Evolutionary conservation across 2,888 invertebrate species (phyloP), one percentile per base, ranked within the genome.

Genomic region (Sceliomorpha sp.): DNA sequence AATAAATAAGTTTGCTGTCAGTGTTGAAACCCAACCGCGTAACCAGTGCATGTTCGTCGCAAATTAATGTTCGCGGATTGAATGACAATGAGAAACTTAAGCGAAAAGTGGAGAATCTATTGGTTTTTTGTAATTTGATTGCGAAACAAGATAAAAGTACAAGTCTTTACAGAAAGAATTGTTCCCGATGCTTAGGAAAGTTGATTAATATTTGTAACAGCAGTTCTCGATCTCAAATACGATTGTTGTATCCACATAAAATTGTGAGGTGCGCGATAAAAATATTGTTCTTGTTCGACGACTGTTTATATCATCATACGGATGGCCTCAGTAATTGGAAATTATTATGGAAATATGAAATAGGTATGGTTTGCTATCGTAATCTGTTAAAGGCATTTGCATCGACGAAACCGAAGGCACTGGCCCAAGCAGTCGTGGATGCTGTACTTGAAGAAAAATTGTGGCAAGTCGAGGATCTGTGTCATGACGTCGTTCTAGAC

Each of bases 381-480:
- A 50, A 71, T n/a, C 51, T 87, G 10, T 15, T 86, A 15, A 69
- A 68, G 42, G 60, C 63, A 0, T 85, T 77, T 27, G 10, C 77
- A n/a, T 82, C 84, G 1, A 73, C 81, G 2, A 80, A 84, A 45
- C 77, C 84, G n/a, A 69, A 79, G n/a, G 80, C 86, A 3, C 66
- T 89, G 1, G 70, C 88, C 2, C 74, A 85, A 56, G 74, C 87
- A 0, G 75, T 90, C 1, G 73, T 90, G 1, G 78, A 86, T 4
- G 83, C 85, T 24, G 84, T 89, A 29, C 82, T 86, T 42, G 75
- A 84, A 37, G 86, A 89, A 7, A 83, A 81, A 31, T 69, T 90
- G 3, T 90, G 90, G 90, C 81, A 83, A 6, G 81, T 86, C 5
- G 89, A 89, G 60, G 85, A 86, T 12, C 80, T 89, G 5, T 87